phyloP scores from a whole-genome alignment of 2,797 vertebrate genomes.

The Crypturellus tataupa region DNA sequence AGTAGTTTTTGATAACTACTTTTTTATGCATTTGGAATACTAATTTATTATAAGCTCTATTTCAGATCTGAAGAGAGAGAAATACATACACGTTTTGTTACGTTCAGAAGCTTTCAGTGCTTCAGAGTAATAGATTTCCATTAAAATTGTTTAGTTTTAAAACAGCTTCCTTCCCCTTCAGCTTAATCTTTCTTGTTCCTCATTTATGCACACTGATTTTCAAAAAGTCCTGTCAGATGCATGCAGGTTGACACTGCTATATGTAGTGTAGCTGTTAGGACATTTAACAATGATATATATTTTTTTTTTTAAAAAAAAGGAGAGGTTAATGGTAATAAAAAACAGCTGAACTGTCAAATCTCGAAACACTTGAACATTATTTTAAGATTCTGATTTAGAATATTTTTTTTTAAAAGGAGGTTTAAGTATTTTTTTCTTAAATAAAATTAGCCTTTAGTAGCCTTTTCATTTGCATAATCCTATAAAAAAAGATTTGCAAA shows the following conservation, averaged over 20 bases:
- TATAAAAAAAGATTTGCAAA: not conserved
- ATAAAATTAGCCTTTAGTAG: not conserved
- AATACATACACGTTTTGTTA: not conserved
- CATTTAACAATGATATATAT: not conserved
- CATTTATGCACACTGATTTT: not conserved
- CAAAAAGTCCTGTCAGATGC: not conserved
- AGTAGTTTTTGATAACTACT: not conserved
- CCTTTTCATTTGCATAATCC: not conserved
- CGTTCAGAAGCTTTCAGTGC: not conserved
- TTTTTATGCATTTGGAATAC: not conserved
- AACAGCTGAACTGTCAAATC: not conserved
- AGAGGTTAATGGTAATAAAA: not conserved
- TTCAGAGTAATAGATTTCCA: not conserved
- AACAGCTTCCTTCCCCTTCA: not conserved
- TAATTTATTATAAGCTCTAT: not conserved
- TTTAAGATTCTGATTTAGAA: not conserved
- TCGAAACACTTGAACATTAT: not conserved
- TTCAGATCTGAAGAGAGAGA: not conserved
- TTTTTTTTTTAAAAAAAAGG: not conserved
- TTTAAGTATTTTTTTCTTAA: not conserved
- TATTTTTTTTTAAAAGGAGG: not conserved
- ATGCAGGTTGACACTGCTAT: not conserved
- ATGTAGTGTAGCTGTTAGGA: not conserved
- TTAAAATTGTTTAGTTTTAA: not conserved
- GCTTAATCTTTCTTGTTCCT: not conserved